Base-by-base conservation (phyloP, 2,797 vertebrate genomes). In the Lateolabrax maculatus region DNA sequence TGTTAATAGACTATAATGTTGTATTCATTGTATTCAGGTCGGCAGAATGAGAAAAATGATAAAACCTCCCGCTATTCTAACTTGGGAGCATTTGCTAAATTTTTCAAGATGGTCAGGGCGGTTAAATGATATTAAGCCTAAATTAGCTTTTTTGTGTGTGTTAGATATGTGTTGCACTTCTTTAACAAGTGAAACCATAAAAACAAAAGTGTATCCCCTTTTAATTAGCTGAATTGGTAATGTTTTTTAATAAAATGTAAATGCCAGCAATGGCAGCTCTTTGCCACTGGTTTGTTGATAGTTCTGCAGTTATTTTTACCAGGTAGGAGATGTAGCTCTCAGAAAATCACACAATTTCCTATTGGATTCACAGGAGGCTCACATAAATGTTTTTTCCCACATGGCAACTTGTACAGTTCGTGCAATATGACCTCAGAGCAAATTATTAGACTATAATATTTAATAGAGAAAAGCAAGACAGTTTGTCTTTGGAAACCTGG, bases 401-500 rank as follows among this genome's bases (percentile, higher is more conserved):
- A 44, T 9, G 34, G 21, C 48, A 58, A 52, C 21, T 29, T 7
- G 10, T 37, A 57, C 3, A 9, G 9, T 44, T 36, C 3, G 7
- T 53, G 36, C 49, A 44, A 84, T 41, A 36, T 64, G 58, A 82
- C 9, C 2, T 57, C 75, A 68, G 68, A 68, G 25, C 0, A 6
- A 43, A 69, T 75, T 37, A 66, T 58, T 73, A 49, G 25, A 79
- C n/a, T 63, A 44, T 31, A 74, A 76, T 67, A 74, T 81, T 77
- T 77, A 75, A 87, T 18, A 71, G 56, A 86, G 56, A 41, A 77
- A 84, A 70, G 75, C 19, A 67, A 70, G 39, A 75, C 19, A 51
- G 18, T 57, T 62, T 6, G 11, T 58, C 37, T 80, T 79, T 62
- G 55, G 60, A 79, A 84, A 75, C 10, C 56, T 68, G 66, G 58